Base-by-base conservation (phyloP, 2,888 invertebrate genomes). In the Trissolcus japonicus region DNA sequence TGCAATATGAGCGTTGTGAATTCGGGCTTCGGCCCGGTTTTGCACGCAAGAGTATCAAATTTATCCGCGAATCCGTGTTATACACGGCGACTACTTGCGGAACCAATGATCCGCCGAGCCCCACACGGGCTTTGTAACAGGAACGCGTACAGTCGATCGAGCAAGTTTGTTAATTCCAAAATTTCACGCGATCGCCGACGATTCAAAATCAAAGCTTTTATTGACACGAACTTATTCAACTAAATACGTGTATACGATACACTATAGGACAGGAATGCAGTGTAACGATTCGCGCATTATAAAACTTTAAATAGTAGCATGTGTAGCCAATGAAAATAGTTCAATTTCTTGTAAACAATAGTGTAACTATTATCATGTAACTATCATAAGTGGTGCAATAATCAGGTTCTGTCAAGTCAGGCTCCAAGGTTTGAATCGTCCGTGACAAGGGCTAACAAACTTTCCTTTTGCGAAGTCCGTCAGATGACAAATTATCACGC, bases 101-200 rank as follows among this genome's bases (percentile, higher is more conserved):
- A 76, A 73, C 73, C 60, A 76, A 46, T 16, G 46, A 35, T 46
- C 46, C 16, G 46, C 46, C 68, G 80, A 75, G 65, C 59, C 50
- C 63, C 62, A 67, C 68, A 53, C 71, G 78, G 78, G 79, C 72
- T 79, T 79, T 77, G 79, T 69, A 73, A 69, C 72, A 72, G 62
- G 79, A 72, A 78, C 73, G 74, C 75, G 80, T 79, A 77, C 77
- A 79, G 79, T 79, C 74, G 57, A 68, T 46, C 66, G 66, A 68
- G 55, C 41, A 72, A 77, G 74, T 72, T 75, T 71, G 60, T 53
- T 59, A 19, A 16, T 51, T 19, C 11, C 9, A 51, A 19, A 17
- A 16, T 51, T 51, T 4, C 11, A 51, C 16, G 16, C 46, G 55
- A 55, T 29, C 69, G 62, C 66, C 7, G 66, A 76, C 55, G 60